Evolutionary conservation across 2,113 vertebrate genomes (phyloP).

Genomic region (Rhegmatorhina hoffmannsi): DNA sequence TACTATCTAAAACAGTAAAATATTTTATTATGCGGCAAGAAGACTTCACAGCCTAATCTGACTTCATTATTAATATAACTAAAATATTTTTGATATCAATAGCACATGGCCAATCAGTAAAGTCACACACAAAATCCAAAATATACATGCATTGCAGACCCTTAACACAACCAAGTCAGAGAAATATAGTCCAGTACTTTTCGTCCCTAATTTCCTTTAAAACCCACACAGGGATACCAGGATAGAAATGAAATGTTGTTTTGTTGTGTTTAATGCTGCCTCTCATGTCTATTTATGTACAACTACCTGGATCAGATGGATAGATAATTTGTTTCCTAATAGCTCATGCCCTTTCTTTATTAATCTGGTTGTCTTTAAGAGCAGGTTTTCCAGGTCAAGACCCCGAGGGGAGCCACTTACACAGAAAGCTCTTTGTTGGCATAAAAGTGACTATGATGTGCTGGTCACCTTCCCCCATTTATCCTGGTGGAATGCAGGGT

Average conservation of each 20-base stretch:
- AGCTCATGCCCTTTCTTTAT: constrained; percentile 12
- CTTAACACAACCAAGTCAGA: neutral
- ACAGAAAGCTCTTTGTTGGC: neutral
- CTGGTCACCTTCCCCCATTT: neutral
- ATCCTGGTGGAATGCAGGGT: neutral
- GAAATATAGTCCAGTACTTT: neutral
- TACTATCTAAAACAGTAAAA: neutral
- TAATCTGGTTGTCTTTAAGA: constrained; percentile 22
- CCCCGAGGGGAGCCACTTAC: neutral
- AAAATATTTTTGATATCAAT: constrained; percentile 10
- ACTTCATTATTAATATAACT: neutral
- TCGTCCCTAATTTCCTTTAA: neutral
- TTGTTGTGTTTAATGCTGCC: constrained; percentile 1
- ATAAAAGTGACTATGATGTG: neutral
- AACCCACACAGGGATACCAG: neutral
- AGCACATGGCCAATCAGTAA: neutral
- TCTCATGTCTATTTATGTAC: constrained; percentile 6
- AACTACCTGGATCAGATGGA: constrained; percentile 9
- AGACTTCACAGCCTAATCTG: neutral
- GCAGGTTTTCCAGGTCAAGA: neutral
- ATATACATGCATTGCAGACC: neutral
- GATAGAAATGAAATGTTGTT: neutral
- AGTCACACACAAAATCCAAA: neutral
- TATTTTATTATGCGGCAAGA: neutral
- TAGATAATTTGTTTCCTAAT: constrained; percentile 9